Percentiles rank a stretch among this genome's conserved stretches.
phyloP scores from a whole-genome alignment of 2,888 invertebrate genomes.

The Stenodema calcarata region DNA sequence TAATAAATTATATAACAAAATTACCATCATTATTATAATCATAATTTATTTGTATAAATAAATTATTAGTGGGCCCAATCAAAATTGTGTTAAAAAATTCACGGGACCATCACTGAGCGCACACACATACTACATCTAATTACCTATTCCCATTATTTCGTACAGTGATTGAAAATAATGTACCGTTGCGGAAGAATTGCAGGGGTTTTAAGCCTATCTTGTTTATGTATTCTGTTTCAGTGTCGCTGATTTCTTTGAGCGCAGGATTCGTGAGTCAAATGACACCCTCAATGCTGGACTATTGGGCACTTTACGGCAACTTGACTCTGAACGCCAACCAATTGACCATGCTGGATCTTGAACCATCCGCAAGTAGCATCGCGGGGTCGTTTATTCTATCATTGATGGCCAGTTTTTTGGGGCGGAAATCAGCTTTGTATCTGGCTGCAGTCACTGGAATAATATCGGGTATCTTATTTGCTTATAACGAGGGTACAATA shows the following conservation, averaged over 20 bases:
- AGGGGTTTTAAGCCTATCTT: no score
- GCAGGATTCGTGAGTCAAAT: not conserved
- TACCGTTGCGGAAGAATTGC: no score
- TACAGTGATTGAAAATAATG: no score
- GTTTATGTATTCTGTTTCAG: not conserved
- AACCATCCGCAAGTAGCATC: not conserved
- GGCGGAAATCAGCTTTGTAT: not conserved
- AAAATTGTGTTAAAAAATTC: no score
- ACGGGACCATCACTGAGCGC: no score
- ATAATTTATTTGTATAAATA: no score
- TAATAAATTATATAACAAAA: no score
- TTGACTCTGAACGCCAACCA: not conserved
- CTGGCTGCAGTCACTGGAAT: not conserved
- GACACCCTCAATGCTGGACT: not conserved
- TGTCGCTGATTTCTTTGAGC: not conserved
- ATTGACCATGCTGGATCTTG: not conserved
- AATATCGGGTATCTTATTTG: not conserved
- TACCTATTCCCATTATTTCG: no score
- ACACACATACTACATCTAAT: no score
- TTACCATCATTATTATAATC: no score
- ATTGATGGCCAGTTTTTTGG: not conserved
- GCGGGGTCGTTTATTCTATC: not conserved
- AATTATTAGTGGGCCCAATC: no score
- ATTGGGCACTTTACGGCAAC: not conserved
- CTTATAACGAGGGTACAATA: not conserved